Evolutionary conservation across 1,140 invertebrate species (phyloP).

Genomic region (Bombus pascuorum): DNA sequence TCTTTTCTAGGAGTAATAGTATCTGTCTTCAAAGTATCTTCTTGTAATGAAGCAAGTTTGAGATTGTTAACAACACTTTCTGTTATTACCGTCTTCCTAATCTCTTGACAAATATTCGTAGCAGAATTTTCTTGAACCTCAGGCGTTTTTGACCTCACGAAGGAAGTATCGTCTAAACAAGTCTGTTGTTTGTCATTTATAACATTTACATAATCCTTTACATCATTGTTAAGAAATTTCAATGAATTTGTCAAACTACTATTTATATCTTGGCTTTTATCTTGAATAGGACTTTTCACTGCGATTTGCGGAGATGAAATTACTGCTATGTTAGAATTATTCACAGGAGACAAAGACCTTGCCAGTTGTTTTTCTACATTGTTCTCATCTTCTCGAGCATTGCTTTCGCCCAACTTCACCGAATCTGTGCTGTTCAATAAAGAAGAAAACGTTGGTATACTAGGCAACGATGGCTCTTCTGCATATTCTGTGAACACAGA

Average conservation of each 20-base stretch:
- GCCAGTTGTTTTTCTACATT: not conserved
- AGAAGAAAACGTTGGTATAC: constrained; percentile 33
- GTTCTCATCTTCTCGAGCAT: not conserved
- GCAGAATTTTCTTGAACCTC: constrained; percentile 3
- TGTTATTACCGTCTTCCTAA: not conserved
- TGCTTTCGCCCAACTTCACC: not conserved
- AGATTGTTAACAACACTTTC: not conserved
- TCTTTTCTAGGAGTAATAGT: not conserved
- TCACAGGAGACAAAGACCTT: not conserved
- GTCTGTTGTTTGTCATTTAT: not conserved
- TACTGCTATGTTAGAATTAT: not conserved
- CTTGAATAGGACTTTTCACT: not conserved
- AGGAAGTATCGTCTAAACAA: not conserved
- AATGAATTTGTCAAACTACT: not conserved
- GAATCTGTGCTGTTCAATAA: constrained; percentile 6
- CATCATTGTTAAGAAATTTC: not conserved
- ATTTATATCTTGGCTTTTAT: not conserved
- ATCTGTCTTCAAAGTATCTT: not conserved
- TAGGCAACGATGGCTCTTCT: constrained; percentile 28
- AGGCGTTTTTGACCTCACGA: not conserved
- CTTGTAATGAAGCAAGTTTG: not conserved
- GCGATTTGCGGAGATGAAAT: not conserved
- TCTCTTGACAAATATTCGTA: not conserved
- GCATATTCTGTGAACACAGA: constrained; percentile 7
- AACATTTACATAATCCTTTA: not conserved